Evolutionary conservation across 2,113 vertebrate genomes (phyloP).

Genomic region (Protobothrops mucrosquamatus): DNA sequence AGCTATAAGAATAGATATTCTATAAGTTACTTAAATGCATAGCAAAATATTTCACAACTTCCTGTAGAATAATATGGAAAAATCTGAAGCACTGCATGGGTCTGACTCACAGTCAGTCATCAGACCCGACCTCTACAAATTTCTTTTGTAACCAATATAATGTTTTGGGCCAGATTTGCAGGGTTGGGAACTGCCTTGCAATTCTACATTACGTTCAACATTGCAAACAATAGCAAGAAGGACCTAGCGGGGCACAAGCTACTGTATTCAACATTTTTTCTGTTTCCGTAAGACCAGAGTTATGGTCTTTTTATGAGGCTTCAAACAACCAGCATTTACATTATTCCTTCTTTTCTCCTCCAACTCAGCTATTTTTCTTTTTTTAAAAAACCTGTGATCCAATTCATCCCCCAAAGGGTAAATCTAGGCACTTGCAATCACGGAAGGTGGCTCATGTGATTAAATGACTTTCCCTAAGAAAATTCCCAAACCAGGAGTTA

Average conservation of each 20-base stretch:
- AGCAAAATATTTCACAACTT: rapidly evolving
- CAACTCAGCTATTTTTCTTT: not conserved
- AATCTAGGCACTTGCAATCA: not conserved
- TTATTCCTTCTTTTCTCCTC: not conserved
- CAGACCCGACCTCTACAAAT: conserved; percentile 9
- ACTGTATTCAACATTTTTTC: not conserved
- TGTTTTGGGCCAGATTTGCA: conserved; percentile 26
- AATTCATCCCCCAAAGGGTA: not conserved
- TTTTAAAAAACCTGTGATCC: too few relatives aligned
- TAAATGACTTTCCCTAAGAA: not conserved
- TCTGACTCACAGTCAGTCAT: not conserved
- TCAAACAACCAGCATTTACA: not conserved
- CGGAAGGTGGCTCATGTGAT: not conserved
- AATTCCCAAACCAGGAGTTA: not conserved
- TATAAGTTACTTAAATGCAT: not conserved
- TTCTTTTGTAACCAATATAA: conserved; percentile 1
- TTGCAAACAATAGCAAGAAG: not conserved
- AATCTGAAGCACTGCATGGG: not conserved
- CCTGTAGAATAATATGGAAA: not conserved
- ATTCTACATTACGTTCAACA: conserved; percentile 29
- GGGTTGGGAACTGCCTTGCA: conserved; percentile 9
- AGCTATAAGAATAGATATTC: rapidly evolving
- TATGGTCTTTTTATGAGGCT: not conserved
- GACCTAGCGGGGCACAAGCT: not conserved
- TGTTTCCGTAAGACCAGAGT: not conserved